Conservation (phyloP, 2,113 vertebrate species). For the Microtus montanus region DNA sequence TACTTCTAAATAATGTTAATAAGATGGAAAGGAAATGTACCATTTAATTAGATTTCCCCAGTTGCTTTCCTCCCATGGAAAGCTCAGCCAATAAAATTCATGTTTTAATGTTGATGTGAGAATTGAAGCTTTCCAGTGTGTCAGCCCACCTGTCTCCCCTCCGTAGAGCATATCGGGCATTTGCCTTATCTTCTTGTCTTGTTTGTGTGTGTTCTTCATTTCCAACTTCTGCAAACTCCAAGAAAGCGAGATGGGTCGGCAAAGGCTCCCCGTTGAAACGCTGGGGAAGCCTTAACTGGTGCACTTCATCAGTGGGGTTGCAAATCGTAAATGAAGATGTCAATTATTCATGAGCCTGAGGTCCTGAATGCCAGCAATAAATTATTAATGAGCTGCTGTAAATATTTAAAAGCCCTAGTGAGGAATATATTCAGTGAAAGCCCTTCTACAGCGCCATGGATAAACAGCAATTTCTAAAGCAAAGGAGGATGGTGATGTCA, state of each 20-base stretch:
- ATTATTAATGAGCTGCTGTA: conserved; percentile 78
- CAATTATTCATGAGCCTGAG: conserved; percentile 77
- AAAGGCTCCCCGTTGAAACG: background rate
- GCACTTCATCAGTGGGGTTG: conserved; percentile 44
- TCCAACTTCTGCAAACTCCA: background rate
- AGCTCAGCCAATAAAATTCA: background rate
- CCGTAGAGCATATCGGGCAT: background rate
- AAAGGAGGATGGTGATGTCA: conserved; percentile 28
- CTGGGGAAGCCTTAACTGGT: background rate
- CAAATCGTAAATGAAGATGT: conserved; percentile 69
- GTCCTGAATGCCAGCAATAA: conserved; percentile 71
- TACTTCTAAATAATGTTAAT: background rate
- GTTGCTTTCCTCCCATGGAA: background rate
- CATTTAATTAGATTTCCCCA: background rate
- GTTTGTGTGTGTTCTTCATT: background rate
- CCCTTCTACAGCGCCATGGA: conserved; percentile 35
- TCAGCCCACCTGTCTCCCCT: background rate
- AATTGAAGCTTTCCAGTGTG: background rate
- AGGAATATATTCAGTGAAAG: conserved; percentile 61
- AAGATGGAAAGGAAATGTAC: background rate
- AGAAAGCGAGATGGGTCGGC: background rate
- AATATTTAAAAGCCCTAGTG: conserved; percentile 79
- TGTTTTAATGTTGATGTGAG: background rate
- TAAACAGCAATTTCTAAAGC: conserved; percentile 71
- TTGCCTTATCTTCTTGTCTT: background rate